Base-by-base conservation (phyloP, 92 coral and sea anemone species). In the Galaxea fascicularis region DNA sequence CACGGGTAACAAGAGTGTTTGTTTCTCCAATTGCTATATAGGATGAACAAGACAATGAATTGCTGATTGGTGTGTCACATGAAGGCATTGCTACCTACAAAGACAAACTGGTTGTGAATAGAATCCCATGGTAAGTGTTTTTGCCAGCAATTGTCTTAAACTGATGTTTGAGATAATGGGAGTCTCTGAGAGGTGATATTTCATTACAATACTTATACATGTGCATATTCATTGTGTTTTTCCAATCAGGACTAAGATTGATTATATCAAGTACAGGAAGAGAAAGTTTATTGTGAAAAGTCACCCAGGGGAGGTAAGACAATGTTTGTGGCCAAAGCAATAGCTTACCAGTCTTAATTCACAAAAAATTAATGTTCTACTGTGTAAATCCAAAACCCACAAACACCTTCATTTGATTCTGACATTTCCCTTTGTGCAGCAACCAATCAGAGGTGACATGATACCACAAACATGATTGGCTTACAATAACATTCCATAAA, bases 231-330 rank as follows among this genome's bases (percentile, higher is more conserved):
- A 49, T 13, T 49, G 30, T 60, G 7, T 21, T 45, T 22, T 0
- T 22, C 25, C 25, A n/a, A 14, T 20, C n/a, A 96, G 98, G 98
- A 84, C 92, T 20, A 96, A 95, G 88, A 90, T 94, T 39, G 93
- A 86, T 13, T 93, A 94, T 64, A 82, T 96, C 57, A 91, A 92
- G 15, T 96, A 96, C 87, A 96, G 91, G 63, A 93, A 94, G 56
- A 94, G 93, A 71, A 85, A 90, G 16, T 94, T 96, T 76, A 85
- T 88, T 35, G 69, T 94, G 11, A 87, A 93, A 81, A 96, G 95
- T 72, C 92, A 93, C 49, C 98, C 98, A 65, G 98, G 98, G 75
- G 98, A 96, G 95, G 98, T 96, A 63, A 74, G 82, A 30, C 20
- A 27, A 62, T 24, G 10, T 4, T 12, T 21, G 18, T 8, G 51